Evolutionary conservation across 2,797 vertebrate genomes (phyloP).

Genomic region (Pelodytes ibericus): DNA sequence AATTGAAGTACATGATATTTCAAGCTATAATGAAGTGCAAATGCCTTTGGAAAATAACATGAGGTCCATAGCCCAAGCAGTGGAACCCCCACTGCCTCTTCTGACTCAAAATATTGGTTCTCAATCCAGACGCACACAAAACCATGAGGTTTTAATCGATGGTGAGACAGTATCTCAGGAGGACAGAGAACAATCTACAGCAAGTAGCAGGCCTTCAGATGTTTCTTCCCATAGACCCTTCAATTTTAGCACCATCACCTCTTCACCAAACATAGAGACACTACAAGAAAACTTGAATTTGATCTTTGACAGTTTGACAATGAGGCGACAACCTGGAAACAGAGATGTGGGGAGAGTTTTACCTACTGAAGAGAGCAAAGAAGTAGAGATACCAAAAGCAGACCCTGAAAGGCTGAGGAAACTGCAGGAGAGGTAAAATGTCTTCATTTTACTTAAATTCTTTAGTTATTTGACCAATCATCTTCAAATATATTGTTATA

Average conservation of each 20-base stretch:
- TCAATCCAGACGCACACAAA: not conserved
- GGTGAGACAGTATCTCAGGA: not conserved
- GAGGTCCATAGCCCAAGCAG: not conserved
- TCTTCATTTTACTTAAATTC: not conserved
- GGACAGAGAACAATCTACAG: not conserved
- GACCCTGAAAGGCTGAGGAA: conserved; percentile 66
- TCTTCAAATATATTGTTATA: not conserved
- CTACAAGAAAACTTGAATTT: conserved; percentile 36
- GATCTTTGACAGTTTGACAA: conserved; percentile 11
- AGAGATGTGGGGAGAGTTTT: not conserved
- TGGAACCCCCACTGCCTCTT: not conserved
- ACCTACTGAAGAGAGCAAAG: conserved; percentile 33
- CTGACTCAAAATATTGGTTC: not conserved
- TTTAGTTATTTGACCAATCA: not conserved
- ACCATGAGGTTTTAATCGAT: not conserved
- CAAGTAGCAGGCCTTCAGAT: not conserved
- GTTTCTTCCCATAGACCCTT: not conserved
- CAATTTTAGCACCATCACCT: not conserved
- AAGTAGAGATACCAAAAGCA: conserved; percentile 29
- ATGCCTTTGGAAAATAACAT: not conserved
- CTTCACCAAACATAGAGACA: conserved; percentile 8
- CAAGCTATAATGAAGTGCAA: conserved; percentile 15
- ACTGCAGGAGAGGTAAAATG: conserved; percentile 64
- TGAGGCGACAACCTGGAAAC: conserved; percentile 2
- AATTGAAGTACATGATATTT: conserved; percentile 25